Conservation (phyloP, 2,797 vertebrate genomes). For the Lateolabrax maculatus region DNA sequence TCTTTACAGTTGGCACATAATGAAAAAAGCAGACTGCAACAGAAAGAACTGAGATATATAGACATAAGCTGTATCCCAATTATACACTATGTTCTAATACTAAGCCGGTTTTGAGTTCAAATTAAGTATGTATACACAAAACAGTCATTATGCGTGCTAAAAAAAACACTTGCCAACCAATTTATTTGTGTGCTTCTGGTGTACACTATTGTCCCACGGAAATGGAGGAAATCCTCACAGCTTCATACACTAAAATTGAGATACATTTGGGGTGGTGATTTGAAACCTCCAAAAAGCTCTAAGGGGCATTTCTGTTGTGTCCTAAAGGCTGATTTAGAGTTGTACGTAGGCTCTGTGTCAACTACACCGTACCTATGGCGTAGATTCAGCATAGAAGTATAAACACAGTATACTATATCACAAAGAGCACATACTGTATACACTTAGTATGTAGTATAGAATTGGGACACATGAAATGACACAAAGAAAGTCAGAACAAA, state of each 20-base stretch:
- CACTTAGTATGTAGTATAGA: background rate
- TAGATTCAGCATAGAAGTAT: no score
- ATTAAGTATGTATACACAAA: background rate
- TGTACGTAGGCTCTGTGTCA: no score
- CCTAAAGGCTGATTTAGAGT: no score
- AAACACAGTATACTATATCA: no score
- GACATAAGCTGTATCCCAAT: background rate
- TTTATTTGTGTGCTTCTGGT: background rate
- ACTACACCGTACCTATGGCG: no score
- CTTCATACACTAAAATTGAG: no score
- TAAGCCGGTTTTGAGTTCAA: background rate
- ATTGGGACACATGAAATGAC: background rate
- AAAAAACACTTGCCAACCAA: background rate
- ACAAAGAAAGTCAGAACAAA: background rate
- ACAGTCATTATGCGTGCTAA: background rate
- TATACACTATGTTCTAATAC: background rate
- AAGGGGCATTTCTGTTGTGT: no score
- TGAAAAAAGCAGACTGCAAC: background rate
- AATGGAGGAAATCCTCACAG: background rate
- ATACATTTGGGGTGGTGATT: background rate
- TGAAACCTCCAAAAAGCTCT: background rate
- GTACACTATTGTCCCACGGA: background rate
- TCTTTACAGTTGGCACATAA: background rate
- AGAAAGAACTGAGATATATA: background rate
- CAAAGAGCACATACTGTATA: background rate